Evolutionary conservation across 1,140 invertebrate species (phyloP), one percentile per base, ranked within the genome.

Genomic region (Samia ricini): DNA sequence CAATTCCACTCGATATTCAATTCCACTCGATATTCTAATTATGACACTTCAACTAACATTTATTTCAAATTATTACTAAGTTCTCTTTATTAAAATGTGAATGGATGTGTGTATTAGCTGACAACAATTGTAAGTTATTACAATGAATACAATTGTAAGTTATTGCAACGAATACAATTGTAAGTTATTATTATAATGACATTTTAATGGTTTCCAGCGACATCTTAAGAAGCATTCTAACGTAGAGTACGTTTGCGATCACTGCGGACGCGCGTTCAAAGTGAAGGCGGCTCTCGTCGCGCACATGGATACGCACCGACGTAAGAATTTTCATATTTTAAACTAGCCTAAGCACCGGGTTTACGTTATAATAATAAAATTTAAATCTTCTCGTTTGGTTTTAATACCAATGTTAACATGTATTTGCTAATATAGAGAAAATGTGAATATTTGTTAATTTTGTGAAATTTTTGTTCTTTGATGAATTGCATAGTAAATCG

Each of bases 221-320:
- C 85, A 88, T 57, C n/a, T 65, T 20, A 71, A 75, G 59, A 81
- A 75, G 49, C 83, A 85, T 57, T 61, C 65, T 10, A 56, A 72
- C 22, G 56, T 67, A 0, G 57, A 71, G 64, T 88, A 66, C 61
- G 69, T 77, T 0, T 88, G 85, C 56, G 83, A 81, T 52, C 65
- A 79, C 64, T 88, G 85, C 68, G 54, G 65, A 8, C 69, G 76
- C 15, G 26, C 61, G 7, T 83, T 88, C 67, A 81, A 79, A 5
- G 58, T 72, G 1, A 83, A 81, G 68, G 57, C 69, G 0, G 68
- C 78, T 0, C 72, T 88, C n/a, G 68, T 74, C 1, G 61, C 69
- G 2, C 85, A 88, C 23, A 63, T 85, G 60, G 64, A 81, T 49
- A 78, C 75, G 18, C 79, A 79, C 59, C 42, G 56, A 19, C 66